Conservation (phyloP, 2,797 vertebrate genomes). For the Microctenopoma stevenorrisi region DNA sequence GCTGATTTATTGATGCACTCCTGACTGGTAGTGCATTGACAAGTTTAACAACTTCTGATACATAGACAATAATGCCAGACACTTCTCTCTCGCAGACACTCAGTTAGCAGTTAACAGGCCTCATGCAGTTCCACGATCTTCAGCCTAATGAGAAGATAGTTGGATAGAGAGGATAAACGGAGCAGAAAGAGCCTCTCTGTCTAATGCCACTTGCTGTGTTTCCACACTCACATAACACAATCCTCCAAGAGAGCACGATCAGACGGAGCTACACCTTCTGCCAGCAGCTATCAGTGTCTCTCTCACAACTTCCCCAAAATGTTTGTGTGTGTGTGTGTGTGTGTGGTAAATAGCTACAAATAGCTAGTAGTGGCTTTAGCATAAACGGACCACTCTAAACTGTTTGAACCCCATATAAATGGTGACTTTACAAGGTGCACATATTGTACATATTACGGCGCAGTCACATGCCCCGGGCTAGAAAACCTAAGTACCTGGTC, state of each 20-base stretch:
- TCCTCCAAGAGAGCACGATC: slow-evolving; percentile 62
- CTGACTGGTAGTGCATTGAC: slow-evolving; percentile 40
- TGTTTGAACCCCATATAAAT: slow-evolving; percentile 52
- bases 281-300: slow-evolving; percentile 60
- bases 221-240: slow-evolving; percentile 43
- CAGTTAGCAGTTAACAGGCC: slow-evolving; percentile 20
- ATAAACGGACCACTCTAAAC: slow-evolving; percentile 43
- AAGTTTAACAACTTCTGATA: slow-evolving; percentile 65
- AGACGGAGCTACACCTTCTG: slow-evolving; percentile 53
- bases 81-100: slow-evolving; percentile 30
- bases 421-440: slow-evolving; percentile 30
- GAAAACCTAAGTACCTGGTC: slow-evolving; percentile 67
- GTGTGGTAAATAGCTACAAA: slow-evolving; percentile 44
- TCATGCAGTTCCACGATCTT: slow-evolving; percentile 36
- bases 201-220: slow-evolving; percentile 51
- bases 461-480: slow-evolving; percentile 53
- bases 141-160: slow-evolving; percentile 62
- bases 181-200: slow-evolving; percentile 14
- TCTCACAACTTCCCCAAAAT: slow-evolving; percentile 42
- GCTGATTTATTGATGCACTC: slow-evolving; percentile 73
- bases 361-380: slow-evolving; percentile 45
- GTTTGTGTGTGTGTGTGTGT: slow-evolving; percentile 22
- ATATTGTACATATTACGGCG: slow-evolving; percentile 59
- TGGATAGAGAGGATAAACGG: slow-evolving; percentile 32
- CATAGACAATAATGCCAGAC: slow-evolving; percentile 57